These are phyloP conservation scores for Ameiurus melas DNA, from an alignment of 2,113 vertebrate species.

Conservation along the genomic window DNA sequence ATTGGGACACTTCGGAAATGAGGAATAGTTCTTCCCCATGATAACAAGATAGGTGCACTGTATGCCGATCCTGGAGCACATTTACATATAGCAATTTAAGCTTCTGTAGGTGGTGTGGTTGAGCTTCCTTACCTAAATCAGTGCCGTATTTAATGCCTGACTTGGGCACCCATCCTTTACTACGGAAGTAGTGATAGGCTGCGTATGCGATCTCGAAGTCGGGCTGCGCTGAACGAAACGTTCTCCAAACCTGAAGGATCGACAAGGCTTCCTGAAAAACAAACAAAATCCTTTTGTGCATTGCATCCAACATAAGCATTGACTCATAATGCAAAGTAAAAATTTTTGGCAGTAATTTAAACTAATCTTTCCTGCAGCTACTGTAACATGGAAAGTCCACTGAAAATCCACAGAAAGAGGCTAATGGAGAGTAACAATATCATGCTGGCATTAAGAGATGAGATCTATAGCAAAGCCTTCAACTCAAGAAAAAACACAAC, in stretches of 20 bases:
- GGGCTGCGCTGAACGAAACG: constrained; percentile 73
- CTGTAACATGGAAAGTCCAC: no score
- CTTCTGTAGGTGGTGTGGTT: background rate
- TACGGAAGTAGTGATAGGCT: constrained; percentile 89
- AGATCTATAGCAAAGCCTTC: no score
- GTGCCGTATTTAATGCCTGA: constrained; percentile 90
- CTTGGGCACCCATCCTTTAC: constrained; percentile 93
- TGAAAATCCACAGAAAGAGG: no score
- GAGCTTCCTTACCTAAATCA: constrained; percentile 81
- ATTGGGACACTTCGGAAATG: constrained; percentile 4
- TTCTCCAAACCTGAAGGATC: constrained; percentile 81
- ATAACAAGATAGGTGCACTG: background rate
- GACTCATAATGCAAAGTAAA: background rate
- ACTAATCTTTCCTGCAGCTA: background rate
- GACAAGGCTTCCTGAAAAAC: constrained; percentile 74
- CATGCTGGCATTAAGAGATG: no score
- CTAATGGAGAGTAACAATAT: no score
- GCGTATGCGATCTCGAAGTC: constrained; percentile 82
- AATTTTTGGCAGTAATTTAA: background rate
- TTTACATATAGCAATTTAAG: background rate
- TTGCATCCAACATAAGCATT: background rate
- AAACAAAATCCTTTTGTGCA: background rate
- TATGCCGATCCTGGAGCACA: background rate
- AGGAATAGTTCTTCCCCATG: background rate
- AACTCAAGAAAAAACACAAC: no score